Evolutionary conservation across 1,140 invertebrate species (phyloP).

Genomic region (Chironomus tepperi): DNA sequence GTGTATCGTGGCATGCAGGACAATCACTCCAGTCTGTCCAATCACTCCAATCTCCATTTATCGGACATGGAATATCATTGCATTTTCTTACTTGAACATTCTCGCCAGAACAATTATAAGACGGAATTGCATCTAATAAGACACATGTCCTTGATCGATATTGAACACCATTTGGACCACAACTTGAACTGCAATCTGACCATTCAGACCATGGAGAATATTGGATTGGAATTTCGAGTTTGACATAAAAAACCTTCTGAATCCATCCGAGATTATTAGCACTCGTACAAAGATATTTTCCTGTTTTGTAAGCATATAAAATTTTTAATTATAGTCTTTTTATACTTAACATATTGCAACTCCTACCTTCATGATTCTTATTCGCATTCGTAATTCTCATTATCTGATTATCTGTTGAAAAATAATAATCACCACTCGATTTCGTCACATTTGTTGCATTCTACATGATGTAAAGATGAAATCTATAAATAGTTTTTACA

Average conservation of each 20-base stretch:
- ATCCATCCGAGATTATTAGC: not conserved
- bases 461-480: not conserved
- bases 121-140: not conserved
- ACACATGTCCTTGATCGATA: not conserved
- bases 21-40: not conserved
- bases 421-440: not conserved
- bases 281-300: not conserved
- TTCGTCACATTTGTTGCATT: not conserved
- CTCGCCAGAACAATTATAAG: not conserved
- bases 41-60: not conserved
- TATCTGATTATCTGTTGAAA: not conserved
- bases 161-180: not conserved
- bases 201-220: not conserved
- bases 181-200: not conserved
- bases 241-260: not conserved
- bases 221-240: not conserved
- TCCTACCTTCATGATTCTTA: not conserved
- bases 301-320: no score
- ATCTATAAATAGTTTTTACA: not conserved
- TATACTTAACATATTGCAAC: no score
- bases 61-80: not conserved
- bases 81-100: constrained; percentile 7
- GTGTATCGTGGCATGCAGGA: not conserved
- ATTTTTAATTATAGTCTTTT: no score
- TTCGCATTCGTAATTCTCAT: not conserved